A percentile compares a stretch with the other conserved stretches of the same genome.
These are phyloP conservation scores for Ichneumoninae sp. DNA, from an alignment of 2,888 invertebrate species.

Conservation along the genomic window DNA sequence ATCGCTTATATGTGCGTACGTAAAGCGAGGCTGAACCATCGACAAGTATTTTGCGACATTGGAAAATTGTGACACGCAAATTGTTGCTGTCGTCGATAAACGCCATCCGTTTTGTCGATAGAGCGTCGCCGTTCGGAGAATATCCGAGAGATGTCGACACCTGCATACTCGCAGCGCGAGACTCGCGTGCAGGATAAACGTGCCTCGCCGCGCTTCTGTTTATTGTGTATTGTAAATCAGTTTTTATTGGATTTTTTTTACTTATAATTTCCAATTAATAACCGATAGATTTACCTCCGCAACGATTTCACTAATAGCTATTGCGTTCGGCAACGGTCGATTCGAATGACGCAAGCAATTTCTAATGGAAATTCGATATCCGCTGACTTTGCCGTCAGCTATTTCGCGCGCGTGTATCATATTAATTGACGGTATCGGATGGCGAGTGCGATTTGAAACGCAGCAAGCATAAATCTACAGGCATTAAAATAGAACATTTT, in stretches of 20 bases:
- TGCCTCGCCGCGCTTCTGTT: conserved; percentile 21
- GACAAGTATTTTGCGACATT: not conserved
- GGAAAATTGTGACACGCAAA: conserved; percentile 1
- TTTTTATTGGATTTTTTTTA: conserved; percentile 6
- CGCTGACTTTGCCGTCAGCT: conserved; percentile 31
- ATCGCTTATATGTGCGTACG: no score
- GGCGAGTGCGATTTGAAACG: not conserved
- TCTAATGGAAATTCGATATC: conserved; percentile 21
- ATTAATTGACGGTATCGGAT: conserved; percentile 3
- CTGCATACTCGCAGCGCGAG: not conserved
- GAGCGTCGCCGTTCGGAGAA: conserved; percentile 1
- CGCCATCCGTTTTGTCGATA: conserved; percentile 37
- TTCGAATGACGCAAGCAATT: conserved; percentile 32
- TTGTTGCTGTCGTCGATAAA: not conserved
- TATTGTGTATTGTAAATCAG: conserved; percentile 24
- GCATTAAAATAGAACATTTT: not conserved
- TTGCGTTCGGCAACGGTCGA: conserved; percentile 2
- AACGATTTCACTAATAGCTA: conserved; percentile 18
- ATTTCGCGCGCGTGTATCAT: conserved; percentile 15
- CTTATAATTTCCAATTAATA: conserved; percentile 1
- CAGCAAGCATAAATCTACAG: not conserved
- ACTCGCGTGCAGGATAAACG: conserved; percentile 25
- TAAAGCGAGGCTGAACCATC: not conserved
- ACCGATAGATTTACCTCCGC: conserved; percentile 27
- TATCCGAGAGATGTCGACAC: conserved; percentile 46